phyloP scores from a whole-genome alignment of 2,888 invertebrate species.

The Linhomoeus sp. region DNA sequence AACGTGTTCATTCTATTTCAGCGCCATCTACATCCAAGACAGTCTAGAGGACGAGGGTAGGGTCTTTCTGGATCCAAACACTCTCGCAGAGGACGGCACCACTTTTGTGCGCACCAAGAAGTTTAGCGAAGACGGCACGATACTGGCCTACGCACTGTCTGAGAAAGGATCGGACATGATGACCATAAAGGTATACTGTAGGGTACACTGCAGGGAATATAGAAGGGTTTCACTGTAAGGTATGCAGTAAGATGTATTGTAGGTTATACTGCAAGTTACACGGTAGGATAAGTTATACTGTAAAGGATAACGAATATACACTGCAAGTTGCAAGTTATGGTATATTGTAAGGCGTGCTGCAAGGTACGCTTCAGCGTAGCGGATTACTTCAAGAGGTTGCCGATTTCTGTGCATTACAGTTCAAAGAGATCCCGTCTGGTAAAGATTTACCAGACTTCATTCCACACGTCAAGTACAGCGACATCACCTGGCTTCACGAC shows the following conservation, averaged over 20 bases:
- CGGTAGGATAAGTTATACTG: not conserved
- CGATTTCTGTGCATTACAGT: too few species aligned
- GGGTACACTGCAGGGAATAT: not conserved
- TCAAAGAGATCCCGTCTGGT: conserved; percentile 33
- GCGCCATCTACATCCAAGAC: conserved; percentile 73
- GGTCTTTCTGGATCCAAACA: conserved; percentile 87
- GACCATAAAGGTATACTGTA: conserved; percentile 42
- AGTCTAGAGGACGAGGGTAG: conserved; percentile 44
- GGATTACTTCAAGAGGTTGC: too few species aligned
- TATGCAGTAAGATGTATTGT: not conserved
- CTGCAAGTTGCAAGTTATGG: too few species aligned
- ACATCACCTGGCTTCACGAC: conserved; percentile 82
- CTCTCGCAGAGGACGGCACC: conserved; percentile 70
- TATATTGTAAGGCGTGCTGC: too few species aligned
- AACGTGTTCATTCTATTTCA: conserved; percentile 28
- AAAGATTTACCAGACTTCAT: conserved; percentile 70
- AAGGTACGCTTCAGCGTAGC: too few species aligned
- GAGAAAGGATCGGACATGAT: conserved; percentile 90
- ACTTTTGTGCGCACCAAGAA: conserved; percentile 51
- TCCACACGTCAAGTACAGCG: conserved; percentile 72
- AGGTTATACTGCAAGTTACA: not conserved
- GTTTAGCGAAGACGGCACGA: conserved; percentile 71
- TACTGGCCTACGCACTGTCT: conserved; percentile 74
- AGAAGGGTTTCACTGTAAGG: too few species aligned
- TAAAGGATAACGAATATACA: not conserved